Base-by-base conservation (phyloP, 2,888 invertebrate genomes). In the Caenorhabditis drosophilae region DNA sequence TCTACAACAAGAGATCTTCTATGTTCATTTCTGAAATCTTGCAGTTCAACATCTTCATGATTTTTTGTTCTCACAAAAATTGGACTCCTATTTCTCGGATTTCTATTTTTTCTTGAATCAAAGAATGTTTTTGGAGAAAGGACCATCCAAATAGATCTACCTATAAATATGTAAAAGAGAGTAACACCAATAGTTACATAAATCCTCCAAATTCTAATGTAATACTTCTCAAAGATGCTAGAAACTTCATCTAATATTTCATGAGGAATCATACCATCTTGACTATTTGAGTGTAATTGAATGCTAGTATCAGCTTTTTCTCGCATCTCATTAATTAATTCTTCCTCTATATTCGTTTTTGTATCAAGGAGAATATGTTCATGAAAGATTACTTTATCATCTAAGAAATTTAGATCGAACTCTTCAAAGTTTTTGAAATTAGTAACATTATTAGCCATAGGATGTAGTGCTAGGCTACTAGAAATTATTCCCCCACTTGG, bases 111-210 rank as follows among this genome's bases (percentile, higher is more conserved):
- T 38, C 38, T 50, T 15, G 38, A 38, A 9, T 50, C 22, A 36
- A 57, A 44, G 20, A 52, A 52, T 7, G 42, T 52, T 52, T 52
- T 42, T 31, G 52, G 52, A 42, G 52, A 52, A 42, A 57, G 57
- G 23, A 57, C 40, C 27, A 57, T 50, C 57, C 57, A 57, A 50
- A 67, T 34, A 41, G 67, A 61, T 68, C 66, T 68, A 26, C 50
- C 67, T 22, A 67, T 53, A 23, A 64, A 59, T 25, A 67, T 57
- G 25, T 58, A 67, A 38, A 67, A 51, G 52, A 67, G 36, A 53
- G 67, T 69, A 40, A 59, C 67, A 35, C 58, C 67, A 41, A 67
- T 57, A 51, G 67, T 67, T 45, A 67, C 67, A 68, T 68, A 68
- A 34, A 67, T 61, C 40, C 67, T 67, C 67, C 67, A 67, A 25